Base-by-base conservation (phyloP, 2,888 invertebrate species). In the Phortica okadai region DNA sequence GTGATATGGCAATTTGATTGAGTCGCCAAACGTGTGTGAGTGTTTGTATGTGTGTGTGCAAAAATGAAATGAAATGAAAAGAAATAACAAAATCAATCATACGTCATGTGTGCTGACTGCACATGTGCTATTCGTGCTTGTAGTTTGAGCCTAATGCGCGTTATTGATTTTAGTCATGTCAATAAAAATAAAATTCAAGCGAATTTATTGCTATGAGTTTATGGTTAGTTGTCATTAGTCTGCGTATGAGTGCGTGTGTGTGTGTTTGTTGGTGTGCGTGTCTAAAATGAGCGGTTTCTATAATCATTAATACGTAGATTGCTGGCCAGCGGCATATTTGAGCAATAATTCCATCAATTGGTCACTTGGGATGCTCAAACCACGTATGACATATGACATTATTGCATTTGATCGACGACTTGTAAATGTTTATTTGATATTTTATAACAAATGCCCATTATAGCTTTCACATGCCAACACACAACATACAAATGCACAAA, bases 61-160 rank as follows among this genome's bases (percentile, higher is more conserved):
- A 69, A 80, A 56, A 72, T 54, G 56, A n/a, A 72, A 21, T 21
- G 21, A 21, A 21, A 21, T 21, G 21, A 21, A 72, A 50, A 50
- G 14, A 50, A 50, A 50, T 14, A 33, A 8, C 50, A 78, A 84
- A 86, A 86, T 85, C 85, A 85, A 85, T 87, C 88, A 85, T 82
- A 83, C 80, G 85, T 83, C 88, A 83, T 45, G 74, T 77, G 62
- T 73, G 73, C 25, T 16, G 10, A 16, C n/a, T 7, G 42, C 62
- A 62, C 25, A 62, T 87, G 81, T 75, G 82, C 83, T 83, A 86
- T 86, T 81, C 50, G 8, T 11, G 64, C 41, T 10, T 10, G 21
- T 21, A 21, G 6, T 14, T 64, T 2, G 16, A 50, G 45, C 69
- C 69, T 45, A 69, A 56, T 25, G 25, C 16, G 44, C 69, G 11